Base-by-base conservation (phyloP, 2,113 vertebrate genomes). In the Neotoma lepida region DNA sequence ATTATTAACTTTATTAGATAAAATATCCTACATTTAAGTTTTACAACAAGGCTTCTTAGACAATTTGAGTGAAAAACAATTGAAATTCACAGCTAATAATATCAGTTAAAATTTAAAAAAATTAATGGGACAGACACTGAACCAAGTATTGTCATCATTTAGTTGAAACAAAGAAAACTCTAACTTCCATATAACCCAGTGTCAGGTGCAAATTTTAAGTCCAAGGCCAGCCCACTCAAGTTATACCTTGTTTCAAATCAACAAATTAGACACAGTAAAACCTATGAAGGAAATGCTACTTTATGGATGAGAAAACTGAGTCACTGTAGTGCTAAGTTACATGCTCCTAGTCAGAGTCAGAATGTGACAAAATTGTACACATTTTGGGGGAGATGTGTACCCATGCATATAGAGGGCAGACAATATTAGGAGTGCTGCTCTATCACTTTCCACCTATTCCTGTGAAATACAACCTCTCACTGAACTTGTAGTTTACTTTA, bases 51-150 rank as follows among this genome's bases (percentile, higher is more conserved):
- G 18, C 0, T 88, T 92, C 49, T 82, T 66, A 82, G 28, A 86
- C 77, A 39, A 82, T 93, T 93, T 90, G 20, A 94, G 28, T 87
- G 20, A 76, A 94, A 77, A 84, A 56, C 4, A 80, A 63, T 88
- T 88, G 30, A 78, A 92, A 95, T 78, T 0, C 63, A 49, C 61
- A 63, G 58, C 15, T 88, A 84, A 15, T 44, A 63, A 51, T 61
- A 94, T 44, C 4, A 18, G 10, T 54, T 84, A 63, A 84, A 85
- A 46, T 12, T 33, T 56, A 28, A 63, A 78, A 78, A 68, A 81
- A 58, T 77, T 74, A 80, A 71, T 58, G 6, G 28, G 70, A 44
- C 56, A 88, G 13, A 35, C 41, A 71, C 6, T 74, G 13, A 94
- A 41, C 8, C 54, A 94, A 89, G 74, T 39, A 15, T 0, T 93